phyloP scores from a whole-genome alignment of 92 coral and sea anemone species.

The Pocillopora meandrina region DNA sequence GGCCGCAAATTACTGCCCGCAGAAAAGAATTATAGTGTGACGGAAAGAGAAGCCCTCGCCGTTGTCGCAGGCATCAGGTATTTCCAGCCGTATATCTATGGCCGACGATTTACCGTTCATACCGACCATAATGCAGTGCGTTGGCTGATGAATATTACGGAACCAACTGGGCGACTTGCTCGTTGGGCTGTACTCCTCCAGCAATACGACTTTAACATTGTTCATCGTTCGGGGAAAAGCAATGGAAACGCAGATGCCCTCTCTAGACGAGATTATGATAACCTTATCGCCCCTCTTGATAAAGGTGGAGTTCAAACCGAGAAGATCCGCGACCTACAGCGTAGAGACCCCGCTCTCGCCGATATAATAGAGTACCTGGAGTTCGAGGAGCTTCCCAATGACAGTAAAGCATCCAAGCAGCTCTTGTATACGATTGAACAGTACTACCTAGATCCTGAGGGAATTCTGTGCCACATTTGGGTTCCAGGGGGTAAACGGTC shows the following conservation, averaged over 20 bases:
- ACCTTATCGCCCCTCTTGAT: too few relatives aligned
- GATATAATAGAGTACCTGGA: too few relatives aligned
- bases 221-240: too few relatives aligned
- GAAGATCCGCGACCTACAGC: too few relatives aligned
- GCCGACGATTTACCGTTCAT: slow-evolving; percentile 6
- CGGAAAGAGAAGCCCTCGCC: slow-evolving; percentile 17
- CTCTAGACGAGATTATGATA: too few relatives aligned
- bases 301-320: too few relatives aligned
- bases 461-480: slow-evolving; percentile 21
- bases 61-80: slow-evolving; percentile 4
- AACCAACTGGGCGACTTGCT: slow-evolving; percentile 28
- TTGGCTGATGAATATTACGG: slow-evolving; percentile 26
- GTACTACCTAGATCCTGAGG: slow-evolving; percentile 27
- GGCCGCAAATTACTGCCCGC: slow-evolving; percentile 16
- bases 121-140: slow-evolving; percentile 41
- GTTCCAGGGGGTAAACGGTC: background rate
- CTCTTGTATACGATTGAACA: slow-evolving; percentile 28
- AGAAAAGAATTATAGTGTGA: slow-evolving; percentile 22
- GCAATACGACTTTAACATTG: too few relatives aligned
- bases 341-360: too few relatives aligned
- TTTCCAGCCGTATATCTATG: slow-evolving; percentile 17
- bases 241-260: too few relatives aligned
- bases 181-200: background rate
- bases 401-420: slow-evolving; percentile 14
- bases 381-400: too few relatives aligned